Percentiles rank a stretch among this genome's conserved stretches.
These are phyloP conservation scores for Drosophila erecta DNA, from an alignment of 1,140 invertebrate genomes.

Conservation along the genomic window DNA sequence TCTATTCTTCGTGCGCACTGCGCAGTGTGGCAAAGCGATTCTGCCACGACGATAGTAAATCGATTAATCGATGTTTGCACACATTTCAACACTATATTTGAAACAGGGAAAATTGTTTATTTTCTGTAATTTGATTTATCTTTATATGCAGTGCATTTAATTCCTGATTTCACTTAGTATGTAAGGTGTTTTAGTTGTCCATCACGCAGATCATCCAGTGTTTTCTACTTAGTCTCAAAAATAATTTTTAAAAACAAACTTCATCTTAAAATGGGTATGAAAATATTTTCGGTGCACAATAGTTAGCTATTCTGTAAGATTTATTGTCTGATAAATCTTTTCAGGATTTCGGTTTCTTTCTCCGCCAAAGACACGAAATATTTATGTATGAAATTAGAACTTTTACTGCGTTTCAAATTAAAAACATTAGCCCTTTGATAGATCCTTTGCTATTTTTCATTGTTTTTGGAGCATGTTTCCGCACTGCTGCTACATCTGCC, in stretches of 20 bases:
- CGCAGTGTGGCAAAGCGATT: constrained; percentile 42
- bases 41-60: constrained; percentile 29
- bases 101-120: not conserved
- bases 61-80: constrained; percentile 20
- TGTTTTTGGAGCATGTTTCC: not conserved
- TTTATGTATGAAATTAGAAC: not conserved
- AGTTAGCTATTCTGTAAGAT: not conserved
- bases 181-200: not conserved
- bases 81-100: constrained; percentile 3
- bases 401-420: constrained; percentile 8
- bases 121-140: not conserved
- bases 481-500: too few species aligned
- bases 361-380: not conserved
- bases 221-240: constrained; percentile 13
- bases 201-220: constrained; percentile 13
- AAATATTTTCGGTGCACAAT: not conserved
- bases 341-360: too few species aligned
- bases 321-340: not conserved
- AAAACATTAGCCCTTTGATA: constrained; percentile 7
- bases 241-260: not conserved
- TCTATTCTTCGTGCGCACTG: constrained; percentile 48
- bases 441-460: not conserved
- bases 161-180: too few species aligned
- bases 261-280: too few species aligned
- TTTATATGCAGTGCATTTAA: not conserved